Conservation (phyloP, 2,113 vertebrate species). For the Ceyx melanurus region DNA sequence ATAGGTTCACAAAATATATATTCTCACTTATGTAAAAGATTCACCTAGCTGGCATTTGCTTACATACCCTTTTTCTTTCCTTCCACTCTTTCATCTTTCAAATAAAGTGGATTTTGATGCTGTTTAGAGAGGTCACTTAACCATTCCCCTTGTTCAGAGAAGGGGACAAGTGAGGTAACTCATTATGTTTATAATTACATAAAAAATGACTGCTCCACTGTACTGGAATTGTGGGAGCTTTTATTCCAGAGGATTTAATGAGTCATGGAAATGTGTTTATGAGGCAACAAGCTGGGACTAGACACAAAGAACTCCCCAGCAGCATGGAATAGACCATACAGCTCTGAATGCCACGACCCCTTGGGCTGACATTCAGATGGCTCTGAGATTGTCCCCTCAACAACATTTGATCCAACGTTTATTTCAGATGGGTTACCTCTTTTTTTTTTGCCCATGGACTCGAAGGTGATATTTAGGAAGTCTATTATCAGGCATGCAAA, state of each 20-base stretch:
- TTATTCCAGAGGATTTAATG: constrained; percentile 63
- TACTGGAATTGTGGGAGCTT: constrained; percentile 36
- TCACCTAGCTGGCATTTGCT: constrained; percentile 5
- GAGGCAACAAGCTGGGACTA: background rate
- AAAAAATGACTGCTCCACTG: constrained; percentile 52
- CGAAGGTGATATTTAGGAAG: constrained; percentile 53
- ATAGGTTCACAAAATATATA: constrained; percentile 33
- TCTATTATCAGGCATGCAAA: constrained; percentile 53
- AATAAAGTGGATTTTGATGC: constrained; percentile 5
- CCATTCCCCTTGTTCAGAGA: background rate
- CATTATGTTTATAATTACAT: constrained; percentile 50
- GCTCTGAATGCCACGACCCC: constrained; percentile 32
- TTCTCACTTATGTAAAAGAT: constrained; percentile 35
- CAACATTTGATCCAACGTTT: constrained; percentile 31
- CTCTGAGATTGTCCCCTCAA: background rate
- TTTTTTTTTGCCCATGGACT: constrained; percentile 22
- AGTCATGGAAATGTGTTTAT: constrained; percentile 54
- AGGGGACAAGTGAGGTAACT: constrained; percentile 43
- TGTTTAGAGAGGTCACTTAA: background rate
- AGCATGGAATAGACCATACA: constrained; percentile 44
- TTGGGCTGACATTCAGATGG: constrained; percentile 17
- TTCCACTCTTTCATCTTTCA: constrained; percentile 5
- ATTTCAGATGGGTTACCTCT: constrained; percentile 22
- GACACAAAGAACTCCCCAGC: constrained; percentile 33
- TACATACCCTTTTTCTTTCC: constrained; percentile 6